Evolutionary conservation across 2,888 invertebrate genomes (phyloP), one percentile per base, ranked within the genome.

Genomic region (Andrena bicolor): DNA sequence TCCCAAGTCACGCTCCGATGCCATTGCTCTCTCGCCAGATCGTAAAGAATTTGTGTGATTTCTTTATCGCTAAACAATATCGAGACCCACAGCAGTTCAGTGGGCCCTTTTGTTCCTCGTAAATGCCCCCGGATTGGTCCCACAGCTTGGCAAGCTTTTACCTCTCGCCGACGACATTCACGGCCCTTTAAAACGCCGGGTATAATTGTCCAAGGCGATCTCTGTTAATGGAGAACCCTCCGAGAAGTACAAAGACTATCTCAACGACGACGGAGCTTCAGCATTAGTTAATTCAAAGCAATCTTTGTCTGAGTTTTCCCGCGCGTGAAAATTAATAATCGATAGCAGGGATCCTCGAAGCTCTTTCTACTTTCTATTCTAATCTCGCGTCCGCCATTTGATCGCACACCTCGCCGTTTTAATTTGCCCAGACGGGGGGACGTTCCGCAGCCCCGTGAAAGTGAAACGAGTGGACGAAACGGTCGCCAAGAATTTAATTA

Each of bases 201-300:
- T 56, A 80, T 53, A 66, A 75, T 68, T 63, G 64, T 71, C 41
- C 41, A 63, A 78, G 76, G 73, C 74, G 61, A 79, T 79, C 66
- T 84, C 68, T 74, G 71, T 81, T 86, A 83, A 83, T 86, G 73
- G 73, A 81, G 81, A 75, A 71, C 70, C 66, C 74, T 81, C 71
- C 73, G 61, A 72, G 64, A 58, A 35, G 60, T 72, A 80, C 61
- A 71, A 76, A 80, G 66, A 58, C 60, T 28, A 30, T 74, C 51
- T 28, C 64, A 41, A 4, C 30, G 63, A 68, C 58, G 28, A 68
- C 78, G 65, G 56, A 65, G 76, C 61, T 77, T 20, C 0, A 68
- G 79, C 72, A 78, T 81, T 74, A 66, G 65, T 70, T 84, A 78
- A 84, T 77, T 84, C 53, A 74, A 76, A 68, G 63, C 53, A 16